These are phyloP conservation scores for Heteractis magnifica DNA, from an alignment of 92 coral and sea anemone genomes.

Conservation along the genomic window DNA sequence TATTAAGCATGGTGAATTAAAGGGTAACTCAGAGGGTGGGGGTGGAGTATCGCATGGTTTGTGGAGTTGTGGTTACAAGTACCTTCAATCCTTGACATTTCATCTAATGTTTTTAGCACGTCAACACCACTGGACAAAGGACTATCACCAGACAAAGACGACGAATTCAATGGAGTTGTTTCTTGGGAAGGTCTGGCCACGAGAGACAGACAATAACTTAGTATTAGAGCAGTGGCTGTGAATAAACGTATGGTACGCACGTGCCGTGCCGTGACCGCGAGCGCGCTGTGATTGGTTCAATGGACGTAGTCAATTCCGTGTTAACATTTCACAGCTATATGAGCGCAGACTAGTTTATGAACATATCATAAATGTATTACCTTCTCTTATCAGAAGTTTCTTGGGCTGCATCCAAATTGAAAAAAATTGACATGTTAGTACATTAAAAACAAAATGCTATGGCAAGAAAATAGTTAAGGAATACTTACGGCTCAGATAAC, in stretches of 20 bases:
- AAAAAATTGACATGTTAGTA: background rate
- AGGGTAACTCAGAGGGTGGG: background rate
- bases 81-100: constrained; percentile 80
- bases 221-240: too few relatives aligned
- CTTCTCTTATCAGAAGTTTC: constrained; percentile 13
- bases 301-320: too few relatives aligned
- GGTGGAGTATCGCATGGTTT: too few relatives aligned
- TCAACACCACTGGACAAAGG: constrained; percentile 44
- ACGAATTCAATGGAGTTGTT: constrained; percentile 12
- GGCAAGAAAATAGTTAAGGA: background rate
- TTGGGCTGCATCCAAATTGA: background rate
- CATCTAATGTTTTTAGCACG: constrained; percentile 68
- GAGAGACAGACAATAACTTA: background rate
- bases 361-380: background rate
- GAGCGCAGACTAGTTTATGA: background rate
- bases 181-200: constrained; percentile 2
- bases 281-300: too few relatives aligned
- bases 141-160: background rate
- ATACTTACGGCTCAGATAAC: too few relatives aligned
- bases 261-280: too few relatives aligned
- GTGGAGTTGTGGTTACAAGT: background rate
- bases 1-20: too few relatives aligned
- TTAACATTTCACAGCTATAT: too few relatives aligned
- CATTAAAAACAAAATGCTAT: background rate
- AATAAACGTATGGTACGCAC: too few relatives aligned